Percentiles rank a stretch among this genome's conserved stretches.
Conservation (phyloP, 2,113 vertebrate species). For the Phrynosoma platyrhinos region DNA sequence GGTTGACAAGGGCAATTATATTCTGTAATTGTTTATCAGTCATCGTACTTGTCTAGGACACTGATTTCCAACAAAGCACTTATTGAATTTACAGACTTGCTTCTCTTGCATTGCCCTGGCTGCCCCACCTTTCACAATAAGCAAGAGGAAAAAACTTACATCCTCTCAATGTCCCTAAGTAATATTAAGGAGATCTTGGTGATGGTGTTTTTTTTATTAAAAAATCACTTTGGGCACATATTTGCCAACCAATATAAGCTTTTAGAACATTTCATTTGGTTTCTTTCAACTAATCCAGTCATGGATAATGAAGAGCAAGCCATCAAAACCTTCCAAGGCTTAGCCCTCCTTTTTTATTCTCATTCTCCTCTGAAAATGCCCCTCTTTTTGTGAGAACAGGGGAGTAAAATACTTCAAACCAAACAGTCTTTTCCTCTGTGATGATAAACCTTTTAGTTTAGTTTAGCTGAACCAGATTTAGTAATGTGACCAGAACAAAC, state of each 20-base stretch:
- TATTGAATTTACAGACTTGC: constrained; percentile 26
- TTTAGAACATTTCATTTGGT: constrained; percentile 59
- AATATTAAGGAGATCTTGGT: constrained; percentile 11
- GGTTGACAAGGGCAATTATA: constrained; percentile 68
- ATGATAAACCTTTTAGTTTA: constrained; percentile 50
- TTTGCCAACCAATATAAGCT: constrained; percentile 54
- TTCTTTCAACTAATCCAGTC: constrained; percentile 61
- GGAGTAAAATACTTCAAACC: constrained; percentile 53
- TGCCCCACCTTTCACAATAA: constrained; percentile 49
- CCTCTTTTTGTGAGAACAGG: constrained; percentile 50
- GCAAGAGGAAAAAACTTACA: constrained; percentile 17
- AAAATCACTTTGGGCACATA: constrained; percentile 19
- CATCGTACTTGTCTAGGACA: constrained; percentile 34
- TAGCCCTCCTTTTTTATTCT: constrained; percentile 51
- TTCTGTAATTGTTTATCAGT: constrained; percentile 52
- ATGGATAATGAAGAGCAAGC: constrained; percentile 48
- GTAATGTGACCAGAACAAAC: constrained; percentile 41
- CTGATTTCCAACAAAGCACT: constrained; percentile 36
- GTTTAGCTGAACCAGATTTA: constrained; percentile 49
- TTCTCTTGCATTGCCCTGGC: constrained; percentile 21
- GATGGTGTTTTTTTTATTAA: not conserved
- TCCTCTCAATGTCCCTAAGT: constrained; percentile 23
- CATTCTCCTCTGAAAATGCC: constrained; percentile 48
- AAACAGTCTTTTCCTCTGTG: constrained; percentile 32
- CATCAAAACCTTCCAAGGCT: constrained; percentile 54